These are phyloP conservation scores for Panzeria rudis DNA, from an alignment of 2,888 invertebrate species.

Conservation along the genomic window DNA sequence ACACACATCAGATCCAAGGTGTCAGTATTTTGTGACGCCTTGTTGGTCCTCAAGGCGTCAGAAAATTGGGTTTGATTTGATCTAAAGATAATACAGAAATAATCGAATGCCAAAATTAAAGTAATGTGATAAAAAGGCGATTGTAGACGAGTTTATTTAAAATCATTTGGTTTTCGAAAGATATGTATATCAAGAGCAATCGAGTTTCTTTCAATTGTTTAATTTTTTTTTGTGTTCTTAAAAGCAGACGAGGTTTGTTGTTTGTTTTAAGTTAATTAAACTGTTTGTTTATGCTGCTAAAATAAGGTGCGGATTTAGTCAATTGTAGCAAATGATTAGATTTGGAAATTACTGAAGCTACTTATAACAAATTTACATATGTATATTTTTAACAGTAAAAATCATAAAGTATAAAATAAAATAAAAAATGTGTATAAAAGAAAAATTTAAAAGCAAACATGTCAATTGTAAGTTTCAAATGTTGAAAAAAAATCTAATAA, in stretches of 20 bases:
- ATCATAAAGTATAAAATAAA: neutral
- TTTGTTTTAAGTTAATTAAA: neutral
- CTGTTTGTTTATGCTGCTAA: neutral
- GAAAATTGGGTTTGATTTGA: neutral
- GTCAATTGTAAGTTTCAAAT: neutral
- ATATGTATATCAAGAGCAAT: slow-evolving; percentile 8
- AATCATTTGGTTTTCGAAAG: neutral
- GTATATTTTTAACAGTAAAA: neutral
- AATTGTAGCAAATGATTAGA: neutral
- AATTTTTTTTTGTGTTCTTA: neutral
- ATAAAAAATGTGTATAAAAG: neutral
- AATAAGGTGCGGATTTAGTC: neutral
- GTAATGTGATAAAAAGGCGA: neutral
- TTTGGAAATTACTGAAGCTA: neutral
- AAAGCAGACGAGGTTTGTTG: neutral
- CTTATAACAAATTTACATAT: neutral
- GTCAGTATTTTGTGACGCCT: too few species aligned
- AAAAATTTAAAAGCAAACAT: neutral
- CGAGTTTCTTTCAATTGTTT: neutral
- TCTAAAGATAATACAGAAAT: neutral
- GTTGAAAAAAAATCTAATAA: neutral
- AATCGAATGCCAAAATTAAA: neutral
- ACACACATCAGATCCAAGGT: too few species aligned
- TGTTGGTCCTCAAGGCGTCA: too few species aligned
- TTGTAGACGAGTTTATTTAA: neutral